Evolutionary conservation across 2,113 vertebrate species (phyloP).

Genomic region (Melanocharis versteri): DNA sequence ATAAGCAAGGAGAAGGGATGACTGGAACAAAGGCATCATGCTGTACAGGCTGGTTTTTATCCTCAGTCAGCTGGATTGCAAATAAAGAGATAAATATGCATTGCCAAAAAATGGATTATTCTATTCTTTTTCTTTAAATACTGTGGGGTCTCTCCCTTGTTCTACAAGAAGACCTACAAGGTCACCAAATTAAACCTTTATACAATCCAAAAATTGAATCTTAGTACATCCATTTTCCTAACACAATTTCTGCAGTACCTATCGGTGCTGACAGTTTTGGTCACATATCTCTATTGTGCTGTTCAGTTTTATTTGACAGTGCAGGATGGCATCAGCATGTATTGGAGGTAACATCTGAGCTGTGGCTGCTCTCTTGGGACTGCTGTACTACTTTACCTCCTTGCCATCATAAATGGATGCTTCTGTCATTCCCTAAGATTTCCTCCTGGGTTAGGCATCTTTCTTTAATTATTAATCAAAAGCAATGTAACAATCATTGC

Average conservation of each 20-base stretch:
- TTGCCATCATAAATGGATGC: constrained; percentile 67
- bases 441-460: constrained; percentile 44
- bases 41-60: neutral
- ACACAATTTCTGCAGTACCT: constrained; percentile 75
- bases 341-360: constrained; percentile 80
- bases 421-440: constrained; percentile 54
- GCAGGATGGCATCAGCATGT: constrained; percentile 75
- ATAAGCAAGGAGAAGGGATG: neutral
- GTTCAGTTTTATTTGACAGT: constrained; percentile 81
- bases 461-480: constrained; percentile 75
- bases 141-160: neutral
- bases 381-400: constrained; percentile 58
- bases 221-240: constrained; percentile 78
- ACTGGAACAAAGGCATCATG: neutral
- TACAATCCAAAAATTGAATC: constrained; percentile 82
- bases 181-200: constrained; percentile 78
- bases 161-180: constrained; percentile 68
- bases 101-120: neutral
- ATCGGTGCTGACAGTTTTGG: constrained; percentile 80
- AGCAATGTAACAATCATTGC: constrained; percentile 56
- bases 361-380: constrained; percentile 70
- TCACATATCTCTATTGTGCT: constrained; percentile 72
- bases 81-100: constrained; percentile 23
- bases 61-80: neutral
- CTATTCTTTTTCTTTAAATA: neutral